These are phyloP conservation scores for Unio delphinus DNA, from an alignment of 2,888 invertebrate species.

Conservation along the genomic window DNA sequence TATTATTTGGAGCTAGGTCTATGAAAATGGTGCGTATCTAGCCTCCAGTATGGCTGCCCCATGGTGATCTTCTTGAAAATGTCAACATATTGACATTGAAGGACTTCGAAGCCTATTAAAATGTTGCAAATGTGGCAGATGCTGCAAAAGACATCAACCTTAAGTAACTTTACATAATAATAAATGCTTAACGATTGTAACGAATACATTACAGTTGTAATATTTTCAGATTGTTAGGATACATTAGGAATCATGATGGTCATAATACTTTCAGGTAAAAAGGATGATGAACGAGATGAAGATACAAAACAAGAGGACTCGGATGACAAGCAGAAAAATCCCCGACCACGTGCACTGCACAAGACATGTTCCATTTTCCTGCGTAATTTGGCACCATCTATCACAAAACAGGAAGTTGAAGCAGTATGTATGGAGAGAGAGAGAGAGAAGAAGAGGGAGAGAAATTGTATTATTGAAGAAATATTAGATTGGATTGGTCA, in stretches of 20 bases:
- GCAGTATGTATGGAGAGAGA: conserved; percentile 77
- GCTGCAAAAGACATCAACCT: too few species aligned
- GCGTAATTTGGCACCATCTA: conserved; percentile 94
- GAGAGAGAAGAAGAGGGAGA: too few species aligned
- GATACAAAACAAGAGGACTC: conserved; percentile 26
- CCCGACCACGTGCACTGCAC: conserved; percentile 77
- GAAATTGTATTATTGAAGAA: too few species aligned
- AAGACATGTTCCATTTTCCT: conserved; percentile 98
- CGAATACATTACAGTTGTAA: conserved; percentile 1
- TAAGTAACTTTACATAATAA: too few species aligned
- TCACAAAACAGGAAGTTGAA: conserved; percentile 97
- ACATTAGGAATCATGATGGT: background rate
- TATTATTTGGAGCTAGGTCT: too few species aligned
- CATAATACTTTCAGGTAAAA: conserved; percentile 24
- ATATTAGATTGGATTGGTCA: too few species aligned
- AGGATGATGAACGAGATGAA: conserved; percentile 47
- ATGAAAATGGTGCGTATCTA: too few species aligned
- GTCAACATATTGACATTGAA: too few species aligned
- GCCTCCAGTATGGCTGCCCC: too few species aligned
- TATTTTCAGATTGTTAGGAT: background rate
- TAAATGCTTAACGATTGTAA: background rate
- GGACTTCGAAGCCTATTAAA: too few species aligned
- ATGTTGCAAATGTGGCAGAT: too few species aligned
- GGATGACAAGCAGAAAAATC: conserved; percentile 24
- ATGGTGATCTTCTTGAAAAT: too few species aligned